Evolutionary conservation across 2,797 vertebrate species (phyloP).

Genomic region (Loriculus beryllinus): DNA sequence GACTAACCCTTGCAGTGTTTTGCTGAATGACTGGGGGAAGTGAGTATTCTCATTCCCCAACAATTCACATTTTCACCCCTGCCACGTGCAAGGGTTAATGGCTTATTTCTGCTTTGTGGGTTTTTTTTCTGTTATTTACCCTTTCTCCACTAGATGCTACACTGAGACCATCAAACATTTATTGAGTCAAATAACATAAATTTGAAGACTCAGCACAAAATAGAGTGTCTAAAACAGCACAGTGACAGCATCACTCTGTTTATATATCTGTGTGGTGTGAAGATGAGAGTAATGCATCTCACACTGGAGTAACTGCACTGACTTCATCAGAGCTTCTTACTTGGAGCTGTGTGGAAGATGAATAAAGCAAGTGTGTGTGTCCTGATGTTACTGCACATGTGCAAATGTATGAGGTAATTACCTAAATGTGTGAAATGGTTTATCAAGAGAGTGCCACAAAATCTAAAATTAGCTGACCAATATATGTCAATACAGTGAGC

Average conservation of each 20-base stretch:
- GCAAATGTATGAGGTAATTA: background rate
- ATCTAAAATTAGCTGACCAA: slow-evolving; percentile 24
- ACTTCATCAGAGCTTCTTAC: background rate
- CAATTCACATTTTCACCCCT: background rate
- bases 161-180: slow-evolving; percentile 50
- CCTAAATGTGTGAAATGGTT: background rate
- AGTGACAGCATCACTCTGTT: background rate
- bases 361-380: background rate
- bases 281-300: background rate
- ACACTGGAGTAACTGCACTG: background rate
- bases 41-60: background rate
- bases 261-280: background rate
- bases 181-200: slow-evolving; percentile 32
- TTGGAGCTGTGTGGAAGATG: background rate
- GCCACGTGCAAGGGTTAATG: background rate
- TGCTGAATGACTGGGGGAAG: background rate
- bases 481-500: background rate
- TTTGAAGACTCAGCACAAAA: background rate
- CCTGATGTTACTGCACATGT: background rate
- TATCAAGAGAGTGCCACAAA: background rate
- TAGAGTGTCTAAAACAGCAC: background rate
- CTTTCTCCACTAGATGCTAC: slow-evolving; percentile 55
- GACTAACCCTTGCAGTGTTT: background rate
- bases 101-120: background rate
- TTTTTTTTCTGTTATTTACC: slow-evolving; percentile 53